Evolutionary conservation across 1,140 invertebrate species (phyloP).

Genomic region (Ceratosolen solmsi): DNA sequence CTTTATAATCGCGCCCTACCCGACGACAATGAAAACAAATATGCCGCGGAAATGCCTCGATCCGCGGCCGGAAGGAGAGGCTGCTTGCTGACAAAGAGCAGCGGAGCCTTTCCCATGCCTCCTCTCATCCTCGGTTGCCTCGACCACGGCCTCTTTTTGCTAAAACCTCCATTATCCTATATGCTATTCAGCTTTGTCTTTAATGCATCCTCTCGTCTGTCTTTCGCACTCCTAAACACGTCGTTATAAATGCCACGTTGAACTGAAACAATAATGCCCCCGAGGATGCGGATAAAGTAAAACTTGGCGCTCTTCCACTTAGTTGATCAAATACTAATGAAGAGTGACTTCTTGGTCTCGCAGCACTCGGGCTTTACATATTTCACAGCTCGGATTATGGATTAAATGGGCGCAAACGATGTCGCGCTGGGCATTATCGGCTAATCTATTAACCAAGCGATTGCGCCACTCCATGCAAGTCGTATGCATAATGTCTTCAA

Average conservation of each 20-base stretch:
- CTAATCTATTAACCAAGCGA: too few species aligned
- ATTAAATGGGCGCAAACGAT: too few species aligned
- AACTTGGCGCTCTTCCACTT: background rate
- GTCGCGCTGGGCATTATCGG: too few species aligned
- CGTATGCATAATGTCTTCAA: too few species aligned
- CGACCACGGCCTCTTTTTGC: background rate
- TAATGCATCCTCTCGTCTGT: background rate
- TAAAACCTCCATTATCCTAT: slow-evolving; percentile 13
- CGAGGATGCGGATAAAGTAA: too few species aligned
- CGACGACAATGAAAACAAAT: slow-evolving; percentile 8
- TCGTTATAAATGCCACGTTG: too few species aligned
- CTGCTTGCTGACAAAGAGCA: background rate
- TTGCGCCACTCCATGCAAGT: too few species aligned
- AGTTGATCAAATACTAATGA: background rate
- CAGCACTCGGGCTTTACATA: background rate
- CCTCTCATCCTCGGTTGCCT: too few species aligned
- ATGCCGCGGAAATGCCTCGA: background rate
- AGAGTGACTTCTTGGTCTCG: background rate
- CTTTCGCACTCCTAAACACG: too few species aligned
- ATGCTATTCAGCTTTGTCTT: too few species aligned
- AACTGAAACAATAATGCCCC: too few species aligned
- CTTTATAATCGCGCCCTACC: slow-evolving; percentile 32
- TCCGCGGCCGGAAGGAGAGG: background rate
- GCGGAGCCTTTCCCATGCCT: background rate
- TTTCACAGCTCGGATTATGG: too few species aligned